Base-by-base conservation (phyloP, 2,797 vertebrate genomes). In the Crenichthys baileyi region DNA sequence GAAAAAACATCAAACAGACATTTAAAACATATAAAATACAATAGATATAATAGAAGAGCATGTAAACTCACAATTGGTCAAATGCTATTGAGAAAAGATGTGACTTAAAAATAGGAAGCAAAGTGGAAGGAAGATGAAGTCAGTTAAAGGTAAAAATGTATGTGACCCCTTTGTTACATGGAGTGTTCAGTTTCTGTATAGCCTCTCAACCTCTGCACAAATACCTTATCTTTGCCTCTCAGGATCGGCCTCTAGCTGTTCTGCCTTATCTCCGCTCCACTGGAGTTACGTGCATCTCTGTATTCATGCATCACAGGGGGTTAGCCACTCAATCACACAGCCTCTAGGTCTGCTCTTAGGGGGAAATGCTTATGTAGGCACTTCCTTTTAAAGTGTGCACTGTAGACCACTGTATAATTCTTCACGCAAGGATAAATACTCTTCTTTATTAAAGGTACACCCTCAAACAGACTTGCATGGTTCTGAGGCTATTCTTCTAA, bases 191-290 rank as follows among this genome's bases (percentile, higher is more conserved):
- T 0, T 7, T 74, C 26, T 76, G 26, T 60, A 29, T 50, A 61
- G 29, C 70, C 44, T 75, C 51, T 87, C 78, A 51, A 50, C 39
- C 80, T 77, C 26, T 56, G 12, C 1, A 73, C 24, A 41, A 79
- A 68, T 73, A 71, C 51, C 8, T 82, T 65, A 68, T 83, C 75
- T 73, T 68, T 36, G 72, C 4, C 11, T n/a, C 58, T 79, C 75
- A 70, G 70, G 78, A 63, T 46, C 44, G 75, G 41, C 76, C 60
- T 72, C 26, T 72, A 61, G 77, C 65, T 60, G 70, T 31, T 16
- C 56, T 56, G 50, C 58, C 73, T 85, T 79, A 82, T 87, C 85
- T 72, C 24, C 70, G 48, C 73, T 79, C 56, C 39, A 11, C 56
- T 50, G n/a, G 20, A 76, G 68, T 67, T 36, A 4, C 70, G 50